Evolutionary conservation across 2,797 vertebrate genomes (phyloP), one percentile per base, ranked within the genome.

Genomic region (Rallus crepitans): DNA sequence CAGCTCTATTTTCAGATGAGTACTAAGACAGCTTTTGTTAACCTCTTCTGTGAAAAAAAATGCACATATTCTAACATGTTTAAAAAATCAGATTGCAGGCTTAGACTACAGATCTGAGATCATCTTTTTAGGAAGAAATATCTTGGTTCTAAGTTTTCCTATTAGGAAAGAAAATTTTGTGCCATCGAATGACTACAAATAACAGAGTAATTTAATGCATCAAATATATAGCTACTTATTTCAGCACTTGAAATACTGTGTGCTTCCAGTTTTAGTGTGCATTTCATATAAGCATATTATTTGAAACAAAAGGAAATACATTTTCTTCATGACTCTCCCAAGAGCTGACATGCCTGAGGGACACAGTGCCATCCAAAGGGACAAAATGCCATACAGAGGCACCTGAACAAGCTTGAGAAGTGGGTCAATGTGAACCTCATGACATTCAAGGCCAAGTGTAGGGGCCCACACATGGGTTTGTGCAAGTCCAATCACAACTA

Each of bases 281-380:
- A 59, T 76, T 93, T 86, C 10, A 66, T 39, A 30, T 17, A 68
- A 85, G 40, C 5, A 40, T 2, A 2, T 55, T 91, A 75, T 80
- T 35, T 59, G 66, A 94, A 95, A 40, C 16, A 76, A 90, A 96
- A 96, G 33, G 24, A 96, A 96, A 92, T 84, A 77, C 7, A 50
- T 76, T 92, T 82, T 42, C n/a, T 95, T 90, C 52, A 39, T 64
- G 27, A 76, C 14, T 70, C 2, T 69, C 24, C 7, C 4, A 56
- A 59, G 69, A 90, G 11, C 8, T 45, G 17, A 20, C 39, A 56
- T 4, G 5, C 5, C 35, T 24, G 37, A 55, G 37, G 20, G 28
- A 55, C 4, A 16, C 21, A 30, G 31, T 40, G 28, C 50, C 21
- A 71, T 18, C 30, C 33, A 37, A 48, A 69, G 33, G 14, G 27